Percentiles rank a stretch among this genome's conserved stretches.
These are phyloP conservation scores for Antigone vipio DNA, from an alignment of 2,113 vertebrate genomes.

Conservation along the genomic window DNA sequence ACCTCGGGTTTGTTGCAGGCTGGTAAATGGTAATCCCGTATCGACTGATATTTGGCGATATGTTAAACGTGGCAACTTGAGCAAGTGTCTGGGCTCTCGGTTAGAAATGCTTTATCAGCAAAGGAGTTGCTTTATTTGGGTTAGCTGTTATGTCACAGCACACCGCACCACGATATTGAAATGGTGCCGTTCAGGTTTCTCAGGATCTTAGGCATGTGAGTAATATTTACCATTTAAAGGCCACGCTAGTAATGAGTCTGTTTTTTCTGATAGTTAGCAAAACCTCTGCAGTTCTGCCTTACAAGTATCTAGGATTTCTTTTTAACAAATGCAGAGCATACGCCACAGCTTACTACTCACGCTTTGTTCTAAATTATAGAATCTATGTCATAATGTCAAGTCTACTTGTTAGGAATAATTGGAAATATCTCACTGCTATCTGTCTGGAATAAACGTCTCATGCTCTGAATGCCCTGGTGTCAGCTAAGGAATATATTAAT, in stretches of 20 bases:
- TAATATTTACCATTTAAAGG: not conserved
- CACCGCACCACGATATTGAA: accelerated
- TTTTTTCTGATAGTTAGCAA: not conserved
- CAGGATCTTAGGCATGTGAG: not conserved
- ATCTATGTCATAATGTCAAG: slow-evolving; percentile 11
- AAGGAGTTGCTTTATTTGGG: not conserved
- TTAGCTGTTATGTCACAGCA: not conserved
- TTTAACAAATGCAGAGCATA: not conserved
- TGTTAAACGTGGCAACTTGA: not conserved
- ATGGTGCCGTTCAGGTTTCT: not conserved
- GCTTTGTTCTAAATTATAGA: not conserved
- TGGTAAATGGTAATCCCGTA: not conserved
- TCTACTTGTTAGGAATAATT: slow-evolving; percentile 15
- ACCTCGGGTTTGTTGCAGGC: not conserved
- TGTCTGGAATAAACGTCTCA: not conserved
- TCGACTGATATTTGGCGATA: not conserved
- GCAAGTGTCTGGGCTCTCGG: not conserved
- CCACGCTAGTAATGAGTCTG: not conserved
- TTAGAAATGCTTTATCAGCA: not conserved
- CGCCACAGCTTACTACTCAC: not conserved
- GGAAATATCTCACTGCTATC: slow-evolving; percentile 1
- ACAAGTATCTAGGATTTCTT: not conserved
- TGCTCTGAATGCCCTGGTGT: not conserved
- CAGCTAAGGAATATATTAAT: slow-evolving; percentile 1
- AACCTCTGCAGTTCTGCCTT: not conserved